Evolutionary conservation across 2,797 vertebrate species (phyloP), one percentile per base, ranked within the genome.

Genomic region (Tangara arthus): DNA sequence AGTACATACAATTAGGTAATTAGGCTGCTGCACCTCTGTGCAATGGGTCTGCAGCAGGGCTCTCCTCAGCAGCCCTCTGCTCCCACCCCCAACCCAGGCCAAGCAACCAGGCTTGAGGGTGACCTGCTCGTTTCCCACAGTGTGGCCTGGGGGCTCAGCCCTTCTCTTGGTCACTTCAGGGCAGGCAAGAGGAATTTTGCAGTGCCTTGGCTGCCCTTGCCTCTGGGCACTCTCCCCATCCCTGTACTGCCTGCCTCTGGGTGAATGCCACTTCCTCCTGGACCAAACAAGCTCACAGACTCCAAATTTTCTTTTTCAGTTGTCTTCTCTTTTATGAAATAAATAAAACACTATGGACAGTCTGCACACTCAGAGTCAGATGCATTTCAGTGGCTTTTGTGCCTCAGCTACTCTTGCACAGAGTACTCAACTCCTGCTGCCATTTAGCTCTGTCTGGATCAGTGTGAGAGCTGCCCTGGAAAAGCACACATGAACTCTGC

Each of bases 61-160:
- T 77, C 64, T 26, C 1, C 55, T 72, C 8, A 2, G 37, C 30
- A 82, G 19, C 42, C 39, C 41, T 72, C 49, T 5, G 9, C 57
- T 50, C 68, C 46, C 27, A 21, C 14, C 55, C 24, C 63, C 1
- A 5, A 10, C 30, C 21, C 2, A 5, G 37, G 39, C 57, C 1
- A 4, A 76, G 59, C 37, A 47, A 41, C 6, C 0, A 0, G 44
- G 37, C 39, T 49, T 35, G 49, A 44, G 92, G 39, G 42, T 56
- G 34, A 64, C 35, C 34, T 16, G 39, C 19, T 80, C 0, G 0
- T 23, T 77, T 21, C 47, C 28, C 11, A 39, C 5, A 2, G 32
- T 1, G 1, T 12, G 47, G 12, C 56, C 34, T 34, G 35, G 24
- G 59, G 37, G 17, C 27, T 82, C 5, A 1, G 44, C 32, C 56